Conservation (phyloP, 1,140 invertebrate species). For the Leucophenga varia region DNA sequence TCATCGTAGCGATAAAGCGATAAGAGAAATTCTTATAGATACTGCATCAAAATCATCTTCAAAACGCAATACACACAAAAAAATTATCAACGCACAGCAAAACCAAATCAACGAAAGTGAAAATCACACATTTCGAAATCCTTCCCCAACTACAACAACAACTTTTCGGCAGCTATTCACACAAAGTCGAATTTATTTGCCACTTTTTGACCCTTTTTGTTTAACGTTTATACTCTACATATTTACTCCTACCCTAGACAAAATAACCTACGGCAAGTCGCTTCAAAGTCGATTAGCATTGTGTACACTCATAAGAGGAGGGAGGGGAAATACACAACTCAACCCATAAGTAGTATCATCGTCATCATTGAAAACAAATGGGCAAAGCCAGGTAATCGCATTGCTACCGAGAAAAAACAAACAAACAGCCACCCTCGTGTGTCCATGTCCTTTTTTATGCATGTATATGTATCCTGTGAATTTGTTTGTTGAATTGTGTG, state of each 20-base stretch:
- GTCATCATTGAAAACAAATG: constrained; percentile 28
- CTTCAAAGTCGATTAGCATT: constrained; percentile 46
- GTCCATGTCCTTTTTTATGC: too few relatives aligned
- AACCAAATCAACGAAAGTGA: constrained; percentile 4
- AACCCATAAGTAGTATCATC: too few relatives aligned
- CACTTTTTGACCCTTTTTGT: constrained; percentile 46
- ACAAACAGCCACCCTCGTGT: too few relatives aligned
- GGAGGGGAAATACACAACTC: background rate
- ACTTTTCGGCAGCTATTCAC: constrained; percentile 11
- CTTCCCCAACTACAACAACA: background rate
- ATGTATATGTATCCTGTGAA: too few relatives aligned
- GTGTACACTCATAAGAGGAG: constrained; percentile 19
- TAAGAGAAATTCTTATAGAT: too few relatives aligned
- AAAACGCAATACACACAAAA: background rate
- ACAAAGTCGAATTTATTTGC: constrained; percentile 45
- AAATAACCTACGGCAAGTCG: constrained; percentile 31
- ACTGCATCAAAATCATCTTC: too few relatives aligned
- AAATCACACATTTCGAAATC: too few relatives aligned
- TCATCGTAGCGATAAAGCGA: constrained; percentile 7
- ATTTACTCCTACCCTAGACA: constrained; percentile 6
- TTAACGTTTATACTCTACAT: constrained; percentile 10
- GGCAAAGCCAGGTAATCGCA: constrained; percentile 52
- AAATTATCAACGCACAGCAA: too few relatives aligned
- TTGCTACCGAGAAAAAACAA: constrained; percentile 25
- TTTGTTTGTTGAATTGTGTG: constrained; percentile 14